Evolutionary conservation across 1,140 invertebrate species (phyloP), one percentile per base, ranked within the genome.

Genomic region (Hetaerina americana): DNA sequence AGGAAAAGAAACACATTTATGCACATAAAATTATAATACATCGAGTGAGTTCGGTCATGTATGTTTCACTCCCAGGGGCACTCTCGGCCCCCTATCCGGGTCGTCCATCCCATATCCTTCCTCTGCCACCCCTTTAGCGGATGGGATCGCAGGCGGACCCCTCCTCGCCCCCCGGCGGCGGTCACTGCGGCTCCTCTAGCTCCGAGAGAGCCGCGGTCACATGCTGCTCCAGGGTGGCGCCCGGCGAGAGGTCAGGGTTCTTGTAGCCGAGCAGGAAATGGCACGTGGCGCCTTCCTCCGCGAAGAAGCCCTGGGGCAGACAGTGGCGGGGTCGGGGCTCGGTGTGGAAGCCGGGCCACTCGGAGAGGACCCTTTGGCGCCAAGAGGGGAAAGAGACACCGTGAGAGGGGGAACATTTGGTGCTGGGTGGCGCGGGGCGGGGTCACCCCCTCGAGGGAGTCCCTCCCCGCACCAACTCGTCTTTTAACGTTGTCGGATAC

Each of bases 291-390:
- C 87, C 84, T 68, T 89, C 87, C 76, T 89, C 84, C 66, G 87
- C 82, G 49, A 92, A 91, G 82, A 95, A 95, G 72, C 92, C 94
- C 77, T 90, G 90, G 0, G 94, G 94, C 73, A 96, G 85, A 80
- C 89, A 92, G 10, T 88, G 87, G 66, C 88, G 86, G 74, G 89
- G 85, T 72, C 94, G 85, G 10, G 88, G 83, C 77, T 92, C 89
- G 27, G 86, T 84, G 12, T 79, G 79, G 79, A 96, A 96, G 69
- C 92, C 91, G 12, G 88, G 85, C 74, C 85, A 87, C 78, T 88
- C 84, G 76, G 86, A 83, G 71, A 96, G 82, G 81, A 89, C 88
- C 73, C 93, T 95, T n/a, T n/a, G n/a, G n/a, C n/a, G n/a, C n/a
- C n/a, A n/a, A n/a, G n/a, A n/a, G n/a, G n/a, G n/a, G n/a, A n/a